phyloP scores from a whole-genome alignment of 2,113 vertebrate genomes.

The Theristicus caerulescens region DNA sequence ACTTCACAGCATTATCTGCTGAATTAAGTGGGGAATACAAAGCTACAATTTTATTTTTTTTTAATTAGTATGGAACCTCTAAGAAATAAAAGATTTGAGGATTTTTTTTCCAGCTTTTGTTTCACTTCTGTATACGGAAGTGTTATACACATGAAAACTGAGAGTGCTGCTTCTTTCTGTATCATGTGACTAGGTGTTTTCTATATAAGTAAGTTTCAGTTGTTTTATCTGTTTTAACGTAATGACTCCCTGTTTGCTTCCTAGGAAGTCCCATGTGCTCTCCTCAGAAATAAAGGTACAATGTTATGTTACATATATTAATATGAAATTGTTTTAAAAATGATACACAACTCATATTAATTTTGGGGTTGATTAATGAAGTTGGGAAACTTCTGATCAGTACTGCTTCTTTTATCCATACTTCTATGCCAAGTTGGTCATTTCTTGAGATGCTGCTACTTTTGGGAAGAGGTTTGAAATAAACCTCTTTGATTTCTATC shows the following conservation, averaged over 20 bases:
- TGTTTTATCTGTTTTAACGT: background rate
- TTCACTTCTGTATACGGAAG: background rate
- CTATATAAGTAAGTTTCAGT: background rate
- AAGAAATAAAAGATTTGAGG: background rate
- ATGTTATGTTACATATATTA: background rate
- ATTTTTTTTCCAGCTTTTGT: background rate
- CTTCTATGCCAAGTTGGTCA: background rate
- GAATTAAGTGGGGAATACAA: background rate
- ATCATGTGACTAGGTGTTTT: background rate
- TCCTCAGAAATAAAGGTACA: conserved; percentile 91
- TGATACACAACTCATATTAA: background rate
- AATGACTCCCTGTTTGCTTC: conserved; percentile 49
- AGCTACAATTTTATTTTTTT: background rate
- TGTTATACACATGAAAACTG: background rate
- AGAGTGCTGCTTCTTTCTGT: background rate
- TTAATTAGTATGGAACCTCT: background rate
- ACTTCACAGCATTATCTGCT: background rate
- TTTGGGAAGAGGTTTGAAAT: background rate
- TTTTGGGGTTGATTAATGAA: background rate
- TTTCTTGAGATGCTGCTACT: background rate
- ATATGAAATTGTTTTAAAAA: background rate
- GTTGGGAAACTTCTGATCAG: background rate
- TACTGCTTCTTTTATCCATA: background rate
- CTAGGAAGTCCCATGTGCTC: conserved; percentile 90
- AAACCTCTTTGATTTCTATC: background rate